Base-by-base conservation (phyloP, 2,888 invertebrate genomes). In the Megalurothrips usitatus region DNA sequence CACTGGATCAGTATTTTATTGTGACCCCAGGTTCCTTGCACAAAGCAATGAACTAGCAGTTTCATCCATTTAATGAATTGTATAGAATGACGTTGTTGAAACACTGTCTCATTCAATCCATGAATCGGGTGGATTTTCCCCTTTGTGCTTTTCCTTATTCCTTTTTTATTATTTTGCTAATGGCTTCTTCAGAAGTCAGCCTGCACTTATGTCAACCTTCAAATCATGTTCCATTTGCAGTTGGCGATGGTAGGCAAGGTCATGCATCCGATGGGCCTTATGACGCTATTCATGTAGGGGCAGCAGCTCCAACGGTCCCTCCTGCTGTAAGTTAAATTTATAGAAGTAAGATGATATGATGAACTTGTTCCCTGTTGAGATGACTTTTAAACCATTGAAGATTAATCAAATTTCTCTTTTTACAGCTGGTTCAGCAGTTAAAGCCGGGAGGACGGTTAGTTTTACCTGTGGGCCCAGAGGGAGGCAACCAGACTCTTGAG, bases 281-380 rank as follows among this genome's bases (percentile, higher is more conserved):
- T 86, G 93, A 96, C 89, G 97, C 96, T 26, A 98, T 98, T 84
- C 97, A 98, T 88, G 96, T 96, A 10, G 97, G 96, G 80, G 97
- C 96, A 14, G 96, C 96, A 52, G 94, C 96, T 14, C 92, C 94
- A 8, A 90, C 89, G 81, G 89, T 94, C 82, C 96, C 96, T 47
- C 89, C 92, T 87, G 90, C 92, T 84, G 92, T 96, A 86, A 90
- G 88, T 89, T 86, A 23, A 12, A 14, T 14, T 81, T 78, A n/a
- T n/a, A n/a, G n/a, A n/a, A n/a, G n/a, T n/a, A n/a, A n/a, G n/a
- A n/a, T n/a, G n/a, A n/a, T 10, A 47, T 43, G 23, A 68, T 47
- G 68, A 14, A 19, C 58, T n/a, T 63, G 23, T 28, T 78, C 6
- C 14, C 28, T 19, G 26, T 49, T 79, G 34, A 47, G 23, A 79